Conservation (phyloP, 2,113 vertebrate species). For the Thunnus thynnus region DNA sequence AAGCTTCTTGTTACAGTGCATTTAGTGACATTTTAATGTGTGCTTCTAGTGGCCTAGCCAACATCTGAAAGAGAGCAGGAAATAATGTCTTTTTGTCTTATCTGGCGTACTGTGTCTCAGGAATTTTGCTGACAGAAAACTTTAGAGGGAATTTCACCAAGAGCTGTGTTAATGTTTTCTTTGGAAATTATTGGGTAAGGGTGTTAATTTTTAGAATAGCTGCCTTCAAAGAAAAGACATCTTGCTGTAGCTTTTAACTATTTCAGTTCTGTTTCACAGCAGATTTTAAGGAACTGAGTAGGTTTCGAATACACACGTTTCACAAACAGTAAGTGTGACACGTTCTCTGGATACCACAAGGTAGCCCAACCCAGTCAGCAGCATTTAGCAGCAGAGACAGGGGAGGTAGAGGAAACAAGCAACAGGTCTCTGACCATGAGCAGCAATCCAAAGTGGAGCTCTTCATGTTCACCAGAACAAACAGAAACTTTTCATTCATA, state of each 20-base stretch:
- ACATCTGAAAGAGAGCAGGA: not conserved
- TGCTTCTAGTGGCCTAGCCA: not conserved
- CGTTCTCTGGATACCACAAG: slow-evolving; percentile 22
- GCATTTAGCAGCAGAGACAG: not conserved
- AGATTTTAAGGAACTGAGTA: slow-evolving; percentile 17
- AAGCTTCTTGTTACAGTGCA: slow-evolving; percentile 15
- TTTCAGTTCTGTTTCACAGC: slow-evolving; percentile 51
- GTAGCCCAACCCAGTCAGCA: not conserved
- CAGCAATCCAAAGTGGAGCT: no score
- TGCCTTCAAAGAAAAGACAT: not conserved
- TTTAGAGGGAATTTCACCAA: slow-evolving; percentile 6
- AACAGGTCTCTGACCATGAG: not conserved
- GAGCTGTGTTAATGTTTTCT: not conserved
- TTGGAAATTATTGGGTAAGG: not conserved
- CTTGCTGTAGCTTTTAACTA: not conserved
- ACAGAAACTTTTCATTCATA: no score
- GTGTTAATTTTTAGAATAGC: not conserved
- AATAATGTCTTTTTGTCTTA: not conserved
- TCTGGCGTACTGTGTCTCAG: not conserved
- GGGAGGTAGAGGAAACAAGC: not conserved
- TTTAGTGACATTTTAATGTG: slow-evolving; percentile 12
- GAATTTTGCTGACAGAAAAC: slow-evolving; percentile 14
- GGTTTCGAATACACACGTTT: slow-evolving; percentile 9
- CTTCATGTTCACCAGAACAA: no score
- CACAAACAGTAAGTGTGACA: slow-evolving; percentile 1